A percentile compares a stretch with the other conserved stretches of the same genome.
These are phyloP conservation scores for Hermodice carunculata DNA, from an alignment of 2,888 invertebrate species.

Conservation along the genomic window DNA sequence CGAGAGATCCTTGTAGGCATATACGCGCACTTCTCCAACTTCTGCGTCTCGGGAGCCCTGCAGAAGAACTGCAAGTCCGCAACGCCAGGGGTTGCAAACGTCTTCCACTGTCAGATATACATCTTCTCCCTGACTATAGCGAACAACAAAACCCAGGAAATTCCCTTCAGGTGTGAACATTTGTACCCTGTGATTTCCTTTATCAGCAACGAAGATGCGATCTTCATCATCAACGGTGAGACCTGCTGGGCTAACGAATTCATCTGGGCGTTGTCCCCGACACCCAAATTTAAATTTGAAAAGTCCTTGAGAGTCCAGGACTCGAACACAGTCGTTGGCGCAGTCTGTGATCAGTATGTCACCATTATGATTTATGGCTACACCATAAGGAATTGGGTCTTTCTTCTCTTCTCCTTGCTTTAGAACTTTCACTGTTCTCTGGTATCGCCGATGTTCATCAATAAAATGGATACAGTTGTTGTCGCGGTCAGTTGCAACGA, in stretches of 20 bases:
- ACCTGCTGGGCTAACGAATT: conserved; percentile 74
- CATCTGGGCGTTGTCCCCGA: conserved; percentile 72
- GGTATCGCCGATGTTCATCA: neutral
- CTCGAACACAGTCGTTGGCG: conserved; percentile 71
- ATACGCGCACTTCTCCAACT: conserved; percentile 14
- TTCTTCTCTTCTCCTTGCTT: conserved; percentile 1
- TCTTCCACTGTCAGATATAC: conserved; percentile 21
- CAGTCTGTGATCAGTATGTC: conserved; percentile 15
- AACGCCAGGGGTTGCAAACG: conserved; percentile 12
- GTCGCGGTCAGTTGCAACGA: conserved; percentile 10
- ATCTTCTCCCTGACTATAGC: conserved; percentile 21
- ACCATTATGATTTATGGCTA: conserved; percentile 9
- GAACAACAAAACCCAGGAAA: conserved; percentile 11
- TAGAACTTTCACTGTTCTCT: neutral
- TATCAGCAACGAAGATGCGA: conserved; percentile 73
- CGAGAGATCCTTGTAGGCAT: no score
- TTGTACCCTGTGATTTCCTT: conserved; percentile 74
- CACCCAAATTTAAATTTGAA: conserved; percentile 72
- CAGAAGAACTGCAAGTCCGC: conserved; percentile 19
- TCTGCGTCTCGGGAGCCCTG: conserved; percentile 21
- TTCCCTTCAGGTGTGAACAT: conserved; percentile 24
- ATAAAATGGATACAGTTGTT: conserved; percentile 9
- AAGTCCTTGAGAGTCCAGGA: conserved; percentile 71
- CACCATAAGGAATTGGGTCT: neutral
- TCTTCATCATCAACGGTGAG: conserved; percentile 71